These are phyloP conservation scores for Laterallus jamaicensis DNA, from an alignment of 2,113 vertebrate species.

Conservation along the genomic window DNA sequence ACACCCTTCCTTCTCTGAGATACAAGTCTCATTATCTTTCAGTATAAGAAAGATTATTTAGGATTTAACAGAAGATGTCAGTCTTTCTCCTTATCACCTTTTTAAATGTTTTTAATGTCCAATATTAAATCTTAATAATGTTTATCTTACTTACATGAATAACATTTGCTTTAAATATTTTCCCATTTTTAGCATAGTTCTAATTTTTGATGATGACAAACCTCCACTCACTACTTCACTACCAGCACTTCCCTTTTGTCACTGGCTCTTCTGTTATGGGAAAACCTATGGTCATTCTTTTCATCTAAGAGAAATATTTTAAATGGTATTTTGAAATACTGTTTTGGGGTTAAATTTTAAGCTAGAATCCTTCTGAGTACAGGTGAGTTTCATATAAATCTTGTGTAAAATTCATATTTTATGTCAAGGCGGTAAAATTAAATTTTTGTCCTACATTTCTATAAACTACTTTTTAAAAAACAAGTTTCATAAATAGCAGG, in stretches of 20 bases:
- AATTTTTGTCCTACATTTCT: not conserved
- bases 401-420: not conserved
- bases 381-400: not conserved
- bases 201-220: not conserved
- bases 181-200: not conserved
- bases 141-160: not conserved
- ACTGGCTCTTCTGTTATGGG: not conserved
- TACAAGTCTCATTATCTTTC: not conserved
- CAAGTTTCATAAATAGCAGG: not conserved
- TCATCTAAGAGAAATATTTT: not conserved
- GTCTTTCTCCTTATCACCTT: not conserved
- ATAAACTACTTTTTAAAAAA: not conserved
- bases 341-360: not conserved
- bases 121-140: not conserved
- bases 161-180: not conserved
- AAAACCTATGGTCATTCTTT: not conserved
- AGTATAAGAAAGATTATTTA: not conserved
- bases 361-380: not conserved
- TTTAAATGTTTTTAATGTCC: not conserved
- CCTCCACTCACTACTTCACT: not conserved
- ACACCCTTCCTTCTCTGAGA: not conserved
- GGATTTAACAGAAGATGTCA: not conserved
- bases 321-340: not conserved
- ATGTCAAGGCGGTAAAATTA: not conserved
- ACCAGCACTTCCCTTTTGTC: not conserved